A percentile compares a stretch with the other conserved stretches of the same genome.
phyloP scores from a whole-genome alignment of 2,113 vertebrate species.

The Psammodynastes pulverulentus region DNA sequence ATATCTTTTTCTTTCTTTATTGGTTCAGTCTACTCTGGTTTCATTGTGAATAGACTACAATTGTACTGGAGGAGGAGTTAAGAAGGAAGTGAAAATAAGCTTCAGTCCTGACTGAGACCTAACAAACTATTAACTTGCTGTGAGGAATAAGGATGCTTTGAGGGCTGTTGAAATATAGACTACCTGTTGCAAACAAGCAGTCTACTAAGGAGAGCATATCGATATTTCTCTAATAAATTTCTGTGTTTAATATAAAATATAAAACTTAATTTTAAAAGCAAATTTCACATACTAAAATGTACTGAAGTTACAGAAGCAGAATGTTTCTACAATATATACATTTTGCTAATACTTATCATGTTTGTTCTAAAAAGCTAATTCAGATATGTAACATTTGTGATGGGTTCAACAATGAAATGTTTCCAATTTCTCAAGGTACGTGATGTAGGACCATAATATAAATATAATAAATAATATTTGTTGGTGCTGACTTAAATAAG shows the following conservation, averaged over 20 bases:
- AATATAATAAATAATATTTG: too few species aligned
- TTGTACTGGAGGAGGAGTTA: neutral
- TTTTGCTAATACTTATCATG: neutral
- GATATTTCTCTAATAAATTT: neutral
- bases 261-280: neutral
- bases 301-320: neutral
- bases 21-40: neutral
- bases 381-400: neutral
- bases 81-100: neutral
- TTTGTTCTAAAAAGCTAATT: neutral
- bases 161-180: neutral
- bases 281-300: neutral
- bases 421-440: neutral
- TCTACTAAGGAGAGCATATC: neutral
- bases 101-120: neutral
- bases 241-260: neutral
- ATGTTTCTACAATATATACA: neutral
- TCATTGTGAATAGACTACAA: neutral
- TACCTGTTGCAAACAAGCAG: neutral
- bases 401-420: neutral
- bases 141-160: neutral
- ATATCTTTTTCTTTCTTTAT: neutral
- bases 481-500: too few species aligned
- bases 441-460: neutral
- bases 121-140: neutral